Percentiles rank a stretch among this genome's conserved stretches.
Evolutionary conservation across 37 sponge, comb jelly and placozoan genomes (phyloP).

Genomic region (Amphimedon queenslandica): DNA sequence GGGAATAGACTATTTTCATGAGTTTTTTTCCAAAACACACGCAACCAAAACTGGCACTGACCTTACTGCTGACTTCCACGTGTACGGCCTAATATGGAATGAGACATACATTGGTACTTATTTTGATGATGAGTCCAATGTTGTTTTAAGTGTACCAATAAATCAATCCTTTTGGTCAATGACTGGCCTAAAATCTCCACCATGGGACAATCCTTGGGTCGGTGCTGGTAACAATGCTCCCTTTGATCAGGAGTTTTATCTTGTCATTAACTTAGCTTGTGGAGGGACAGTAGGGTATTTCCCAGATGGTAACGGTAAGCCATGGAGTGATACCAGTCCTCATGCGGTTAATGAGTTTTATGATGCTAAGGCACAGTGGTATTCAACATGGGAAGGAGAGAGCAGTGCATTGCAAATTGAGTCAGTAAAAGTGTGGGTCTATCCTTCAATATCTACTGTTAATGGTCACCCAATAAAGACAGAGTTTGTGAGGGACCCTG

Average conservation of each 20-base stretch:
- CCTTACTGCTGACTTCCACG: slow-evolving; percentile 56
- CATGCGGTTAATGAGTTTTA: slow-evolving; percentile 60
- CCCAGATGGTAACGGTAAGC: slow-evolving; percentile 69
- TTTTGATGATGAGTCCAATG: slow-evolving; percentile 44
- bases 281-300: slow-evolving; percentile 69
- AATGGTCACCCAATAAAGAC: too few species aligned
- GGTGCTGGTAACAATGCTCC: slow-evolving; percentile 56
- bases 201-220: slow-evolving; percentile 62
- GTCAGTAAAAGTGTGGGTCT: slow-evolving; percentile 60
- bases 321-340: slow-evolving; percentile 46
- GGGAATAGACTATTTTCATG: slow-evolving; percentile 27
- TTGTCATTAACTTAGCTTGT: slow-evolving; percentile 65
- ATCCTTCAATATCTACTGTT: too few species aligned
- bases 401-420: slow-evolving; percentile 46
- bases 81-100: slow-evolving; percentile 65
- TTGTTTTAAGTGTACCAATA: slow-evolving; percentile 46
- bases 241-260: slow-evolving; percentile 57
- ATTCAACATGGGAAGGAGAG: slow-evolving; percentile 59
- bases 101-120: slow-evolving; percentile 77
- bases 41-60: slow-evolving; percentile 10
- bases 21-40: slow-evolving; percentile 25
- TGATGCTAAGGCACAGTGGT: slow-evolving; percentile 37
- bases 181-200: slow-evolving; percentile 32
- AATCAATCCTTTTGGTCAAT: slow-evolving; percentile 51
- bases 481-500: too few species aligned